These are phyloP conservation scores for Xiphophorus maculatus DNA, from an alignment of 2,113 vertebrate species.

Conservation along the genomic window DNA sequence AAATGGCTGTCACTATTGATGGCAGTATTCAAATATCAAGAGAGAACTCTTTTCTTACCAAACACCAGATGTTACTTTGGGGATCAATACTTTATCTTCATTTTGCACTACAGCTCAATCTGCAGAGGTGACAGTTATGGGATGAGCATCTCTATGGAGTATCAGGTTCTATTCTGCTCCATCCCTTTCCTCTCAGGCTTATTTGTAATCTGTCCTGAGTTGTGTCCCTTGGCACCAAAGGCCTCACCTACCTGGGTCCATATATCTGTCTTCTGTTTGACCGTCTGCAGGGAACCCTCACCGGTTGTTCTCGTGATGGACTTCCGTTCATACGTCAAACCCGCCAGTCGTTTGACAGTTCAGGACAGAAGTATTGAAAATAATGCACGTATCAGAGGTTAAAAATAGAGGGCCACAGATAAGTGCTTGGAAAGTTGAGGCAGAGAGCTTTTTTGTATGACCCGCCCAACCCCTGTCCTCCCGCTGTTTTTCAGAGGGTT, in stretches of 20 bases:
- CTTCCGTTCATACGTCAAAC: constrained; percentile 81
- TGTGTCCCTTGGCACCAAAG: constrained; percentile 77
- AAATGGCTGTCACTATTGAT: constrained; percentile 17
- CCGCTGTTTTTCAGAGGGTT: constrained; percentile 66
- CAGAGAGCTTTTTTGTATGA: constrained; percentile 50
- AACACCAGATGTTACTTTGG: constrained; percentile 63
- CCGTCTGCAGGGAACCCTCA: constrained; percentile 75
- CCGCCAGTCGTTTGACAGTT: constrained; percentile 76
- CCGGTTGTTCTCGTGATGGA: constrained; percentile 79
- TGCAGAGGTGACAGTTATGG: constrained; percentile 75
- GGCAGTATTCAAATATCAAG: constrained; percentile 61
- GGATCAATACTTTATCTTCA: constrained; percentile 76
- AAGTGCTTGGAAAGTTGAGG: constrained; percentile 63
- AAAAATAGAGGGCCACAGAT: constrained; percentile 74
- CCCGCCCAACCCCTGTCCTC: constrained; percentile 53
- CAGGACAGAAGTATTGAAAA: constrained; percentile 76
- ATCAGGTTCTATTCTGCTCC: constrained; percentile 79
- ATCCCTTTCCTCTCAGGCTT: constrained; percentile 76
- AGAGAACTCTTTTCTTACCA: constrained; percentile 57
- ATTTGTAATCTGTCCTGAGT: constrained; percentile 84
- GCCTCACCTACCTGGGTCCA: constrained; percentile 68
- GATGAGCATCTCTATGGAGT: constrained; percentile 76
- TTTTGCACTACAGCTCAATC: constrained; percentile 70
- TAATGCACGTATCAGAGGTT: constrained; percentile 81
- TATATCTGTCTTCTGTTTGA: constrained; percentile 81